Evolutionary conservation across 2,797 vertebrate species (phyloP), one percentile per base, ranked within the genome.

Genomic region (Betta splendens): DNA sequence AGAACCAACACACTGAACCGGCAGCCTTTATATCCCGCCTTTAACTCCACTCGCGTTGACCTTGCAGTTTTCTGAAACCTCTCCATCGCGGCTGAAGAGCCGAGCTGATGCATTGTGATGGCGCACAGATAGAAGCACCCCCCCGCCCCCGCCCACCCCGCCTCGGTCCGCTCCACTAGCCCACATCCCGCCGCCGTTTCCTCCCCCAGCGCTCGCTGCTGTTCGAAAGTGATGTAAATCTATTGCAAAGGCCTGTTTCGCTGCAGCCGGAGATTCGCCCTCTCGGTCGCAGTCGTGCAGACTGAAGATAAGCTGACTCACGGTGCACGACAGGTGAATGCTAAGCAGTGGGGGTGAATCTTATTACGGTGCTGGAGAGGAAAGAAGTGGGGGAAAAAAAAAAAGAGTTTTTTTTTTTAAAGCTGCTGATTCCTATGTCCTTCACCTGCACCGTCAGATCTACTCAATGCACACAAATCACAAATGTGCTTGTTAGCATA

Each of bases 231-330:
- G 79, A 85, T 84, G 79, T 76, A 76, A 82, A 88, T 87, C 79
- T 83, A 59, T 66, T 72, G 70, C 68, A 77, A 69, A 77, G 69
- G 71, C 66, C 72, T 60, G 70, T 63, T n/a, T 81, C 20, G 23
- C 70, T 33, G 62, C 70, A 77, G 74, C 69, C 7, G 13, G 47
- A 77, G 75, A 79, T 78, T 80, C 69, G 50, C 40, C 69, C 68
- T 75, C 74, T 77, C 48, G 47, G 77, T 72, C 47, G 35, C 50
- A 53, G 75, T 72, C 47, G 26, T 75, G 68, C 74, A 53, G 64
- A 44, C 77, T 55, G 46, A 62, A 82, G 81, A 87, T 89, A 85
- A 86, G 81, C 78, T 85, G 77, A 80, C 61, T 85, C 77, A 76
- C 66, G 37, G 69, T 53, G 73, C 80, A 75, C 53, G 55, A 71